These are phyloP conservation scores for Heliconius melpomene DNA, from an alignment of 1,140 invertebrate genomes.

Conservation along the genomic window DNA sequence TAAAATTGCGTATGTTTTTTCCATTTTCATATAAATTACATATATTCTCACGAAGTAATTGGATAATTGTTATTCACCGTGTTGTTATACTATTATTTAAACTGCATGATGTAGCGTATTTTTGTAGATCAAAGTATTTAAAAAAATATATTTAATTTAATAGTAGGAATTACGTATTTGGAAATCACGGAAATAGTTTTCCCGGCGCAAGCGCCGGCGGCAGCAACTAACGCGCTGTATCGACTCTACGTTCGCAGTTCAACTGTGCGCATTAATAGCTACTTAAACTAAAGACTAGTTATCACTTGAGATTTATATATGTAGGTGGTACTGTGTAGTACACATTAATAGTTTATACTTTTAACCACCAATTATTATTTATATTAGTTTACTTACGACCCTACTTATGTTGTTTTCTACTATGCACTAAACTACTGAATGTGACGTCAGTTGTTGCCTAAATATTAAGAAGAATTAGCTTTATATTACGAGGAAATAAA, in stretches of 20 bases:
- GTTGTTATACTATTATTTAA: neutral
- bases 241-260: slow-evolving; percentile 47
- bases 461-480: neutral
- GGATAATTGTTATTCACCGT: neutral
- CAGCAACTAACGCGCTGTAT: slow-evolving; percentile 42
- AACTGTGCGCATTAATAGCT: slow-evolving; percentile 49
- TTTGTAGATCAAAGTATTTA: neutral
- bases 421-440: neutral
- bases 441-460: neutral
- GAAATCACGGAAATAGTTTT: slow-evolving; percentile 29
- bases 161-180: slow-evolving; percentile 21
- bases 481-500: too few relatives aligned
- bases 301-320: slow-evolving; percentile 42
- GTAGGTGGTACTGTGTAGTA: neutral
- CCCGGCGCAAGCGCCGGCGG: slow-evolving; percentile 30
- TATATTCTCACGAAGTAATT: slow-evolving; percentile 14
- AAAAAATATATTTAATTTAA: neutral
- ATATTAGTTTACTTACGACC: neutral
- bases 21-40: slow-evolving; percentile 46
- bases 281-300: slow-evolving; percentile 4
- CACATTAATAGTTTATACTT: too few relatives aligned
- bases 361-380: too few relatives aligned
- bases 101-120: neutral
- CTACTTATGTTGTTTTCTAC: neutral
- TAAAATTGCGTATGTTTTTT: slow-evolving; percentile 67